Base-by-base conservation (phyloP, 2,797 vertebrate genomes). In the Falco berigora region DNA sequence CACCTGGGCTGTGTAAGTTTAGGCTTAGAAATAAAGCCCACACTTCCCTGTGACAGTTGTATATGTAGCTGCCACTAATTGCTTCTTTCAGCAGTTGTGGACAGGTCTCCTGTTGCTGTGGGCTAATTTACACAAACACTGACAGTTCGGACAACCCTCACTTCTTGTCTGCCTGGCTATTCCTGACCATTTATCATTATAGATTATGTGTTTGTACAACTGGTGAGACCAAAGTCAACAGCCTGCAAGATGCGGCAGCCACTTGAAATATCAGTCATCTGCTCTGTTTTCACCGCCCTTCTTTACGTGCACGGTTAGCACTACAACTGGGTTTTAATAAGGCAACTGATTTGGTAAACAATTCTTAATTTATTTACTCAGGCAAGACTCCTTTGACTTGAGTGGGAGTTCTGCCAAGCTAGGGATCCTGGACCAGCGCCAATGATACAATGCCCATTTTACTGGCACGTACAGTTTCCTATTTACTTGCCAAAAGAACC, bases 91-190 rank as follows among this genome's bases (percentile, higher is more conserved):
- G 78, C 66, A 64, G 64, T 34, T 87, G 82, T 38, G 72, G 90
- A 95, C 72, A 89, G 66, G 72, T 85, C 82, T 82, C 71, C 74
- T 32, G 32, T 53, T 88, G 91, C 89, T 66, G 21, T 66, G 91
- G 92, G 89, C 95, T 88, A 66, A 96, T 98, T 98, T 97, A 98
- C 97, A 96, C 91, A 91, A 97, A 97, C 95, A 90, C 85, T 74
- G 94, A 91, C 94, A 97, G 96, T 97, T 97, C 23, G 34, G 96
- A 94, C 93, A 92, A 82, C 62, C 71, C 78, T 88, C 15, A 5
- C 61, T 86, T 85, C 83, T 94, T 34, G 95, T 81, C 94, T 86
- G 56, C 47, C 84, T 84, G 85, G 82, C 81, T 56, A 86, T 94
- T 66, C 52, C 82, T 83, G 83, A 97, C 93, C 97, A 97, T 95